phyloP scores from a whole-genome alignment of 1,140 invertebrate genomes.

The Hestina assimilis region DNA sequence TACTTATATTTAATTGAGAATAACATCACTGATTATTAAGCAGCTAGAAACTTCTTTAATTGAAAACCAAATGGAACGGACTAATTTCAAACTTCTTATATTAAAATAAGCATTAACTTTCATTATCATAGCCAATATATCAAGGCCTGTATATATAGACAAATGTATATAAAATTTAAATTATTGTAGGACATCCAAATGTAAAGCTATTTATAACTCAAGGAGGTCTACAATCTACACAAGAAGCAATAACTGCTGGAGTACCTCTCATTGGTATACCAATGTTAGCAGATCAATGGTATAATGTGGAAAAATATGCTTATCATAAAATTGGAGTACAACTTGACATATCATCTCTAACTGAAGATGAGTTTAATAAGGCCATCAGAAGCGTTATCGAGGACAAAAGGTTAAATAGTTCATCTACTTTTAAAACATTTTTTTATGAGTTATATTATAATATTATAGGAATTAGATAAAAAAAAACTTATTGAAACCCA shows the following conservation, averaged over 20 bases:
- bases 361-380: slow-evolving; percentile 9
- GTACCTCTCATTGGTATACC: slow-evolving; percentile 58
- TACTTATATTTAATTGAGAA: too few species aligned
- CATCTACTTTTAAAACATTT: neutral
- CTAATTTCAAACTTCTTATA: too few species aligned
- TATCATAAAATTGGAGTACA: slow-evolving; percentile 27
- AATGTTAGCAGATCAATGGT: slow-evolving; percentile 46
- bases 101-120: neutral
- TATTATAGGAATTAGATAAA: neutral
- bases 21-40: too few species aligned
- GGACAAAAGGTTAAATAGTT: neutral
- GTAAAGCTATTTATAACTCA: slow-evolving; percentile 3
- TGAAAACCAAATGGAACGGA: too few species aligned
- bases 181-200: neutral
- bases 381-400: neutral
- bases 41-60: too few species aligned
- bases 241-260: slow-evolving; percentile 60
- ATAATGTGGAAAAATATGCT: slow-evolving; percentile 39
- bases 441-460: neutral
- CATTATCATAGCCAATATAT: too few species aligned
- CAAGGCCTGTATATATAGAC: too few species aligned
- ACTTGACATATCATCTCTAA: slow-evolving; percentile 26
- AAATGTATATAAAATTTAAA: too few species aligned
- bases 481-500: too few species aligned
- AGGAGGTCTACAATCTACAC: neutral